phyloP scores from a whole-genome alignment of 1,140 invertebrate genomes.

The Bombus pyrosoma region DNA sequence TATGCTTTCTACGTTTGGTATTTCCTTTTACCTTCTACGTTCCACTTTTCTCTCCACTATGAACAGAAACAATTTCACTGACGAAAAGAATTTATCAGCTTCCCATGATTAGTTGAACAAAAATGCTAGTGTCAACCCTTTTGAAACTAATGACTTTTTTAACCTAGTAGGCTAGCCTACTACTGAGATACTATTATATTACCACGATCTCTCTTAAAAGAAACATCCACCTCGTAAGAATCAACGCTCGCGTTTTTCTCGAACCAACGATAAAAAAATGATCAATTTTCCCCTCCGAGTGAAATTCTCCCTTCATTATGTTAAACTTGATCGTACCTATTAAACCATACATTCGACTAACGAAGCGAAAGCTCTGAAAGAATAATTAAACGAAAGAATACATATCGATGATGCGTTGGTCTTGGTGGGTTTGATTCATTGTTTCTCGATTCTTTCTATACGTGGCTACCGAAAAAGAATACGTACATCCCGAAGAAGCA shows the following conservation, averaged over 20 bases:
- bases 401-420: not conserved
- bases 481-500: conserved; percentile 37
- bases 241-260: no score
- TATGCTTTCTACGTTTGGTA: not conserved
- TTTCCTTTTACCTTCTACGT: not conserved
- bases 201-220: no score
- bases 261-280: no score
- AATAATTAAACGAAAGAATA: not conserved
- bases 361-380: not conserved
- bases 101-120: no score
- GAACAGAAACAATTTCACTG: not conserved
- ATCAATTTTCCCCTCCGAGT: no score
- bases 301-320: not conserved
- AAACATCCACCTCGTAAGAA: no score
- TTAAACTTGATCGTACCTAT: not conserved
- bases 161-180: no score
- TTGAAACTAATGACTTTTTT: no score
- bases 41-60: not conserved
- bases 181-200: no score
- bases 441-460: conserved; percentile 28
- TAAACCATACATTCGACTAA: not conserved
- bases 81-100: not conserved
- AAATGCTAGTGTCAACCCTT: no score
- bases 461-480: conserved; percentile 14
- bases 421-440: conserved; percentile 54